phyloP scores from a whole-genome alignment of 2,888 invertebrate species.

The Phalangium opilio region DNA sequence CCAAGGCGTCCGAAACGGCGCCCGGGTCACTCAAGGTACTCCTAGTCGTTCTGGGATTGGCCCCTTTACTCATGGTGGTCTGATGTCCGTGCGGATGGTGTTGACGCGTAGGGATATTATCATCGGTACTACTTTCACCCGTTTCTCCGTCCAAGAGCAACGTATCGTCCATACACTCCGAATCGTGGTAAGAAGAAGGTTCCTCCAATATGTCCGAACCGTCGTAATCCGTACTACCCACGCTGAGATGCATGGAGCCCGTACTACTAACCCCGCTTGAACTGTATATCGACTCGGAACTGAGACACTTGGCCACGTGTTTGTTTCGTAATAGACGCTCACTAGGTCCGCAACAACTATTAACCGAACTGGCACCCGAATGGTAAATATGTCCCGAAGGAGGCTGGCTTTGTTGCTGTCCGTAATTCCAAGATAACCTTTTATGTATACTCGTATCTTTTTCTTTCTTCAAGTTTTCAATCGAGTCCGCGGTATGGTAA shows the following conservation, averaged over 20 bases:
- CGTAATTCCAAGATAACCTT: conserved; percentile 45
- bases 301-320: conserved; percentile 26
- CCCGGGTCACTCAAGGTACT: too few relatives aligned
- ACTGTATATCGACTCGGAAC: conserved; percentile 32
- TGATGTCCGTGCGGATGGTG: too few relatives aligned
- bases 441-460: conserved; percentile 40
- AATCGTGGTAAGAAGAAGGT: not conserved
- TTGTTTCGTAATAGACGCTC: conserved; percentile 14
- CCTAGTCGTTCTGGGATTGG: too few relatives aligned
- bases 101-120: too few relatives aligned
- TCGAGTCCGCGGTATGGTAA: conserved; percentile 49
- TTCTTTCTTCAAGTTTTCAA: conserved; percentile 44
- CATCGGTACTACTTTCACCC: too few relatives aligned
- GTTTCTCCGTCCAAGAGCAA: too few relatives aligned
- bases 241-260: conserved; percentile 29
- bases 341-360: conserved; percentile 3
- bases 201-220: conserved; percentile 4
- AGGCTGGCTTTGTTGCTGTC: conserved; percentile 25
- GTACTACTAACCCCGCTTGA: conserved; percentile 36
- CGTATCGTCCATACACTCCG: too few relatives aligned
- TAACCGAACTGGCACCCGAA: conserved; percentile 1
- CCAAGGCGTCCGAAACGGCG: too few relatives aligned
- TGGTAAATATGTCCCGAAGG: conserved; percentile 20
- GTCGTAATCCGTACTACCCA: conserved; percentile 10
- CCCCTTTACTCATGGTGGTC: too few relatives aligned